These are phyloP conservation scores for Anthopleura xanthogrammica DNA, from an alignment of 92 coral and sea anemone genomes.

Conservation along the genomic window DNA sequence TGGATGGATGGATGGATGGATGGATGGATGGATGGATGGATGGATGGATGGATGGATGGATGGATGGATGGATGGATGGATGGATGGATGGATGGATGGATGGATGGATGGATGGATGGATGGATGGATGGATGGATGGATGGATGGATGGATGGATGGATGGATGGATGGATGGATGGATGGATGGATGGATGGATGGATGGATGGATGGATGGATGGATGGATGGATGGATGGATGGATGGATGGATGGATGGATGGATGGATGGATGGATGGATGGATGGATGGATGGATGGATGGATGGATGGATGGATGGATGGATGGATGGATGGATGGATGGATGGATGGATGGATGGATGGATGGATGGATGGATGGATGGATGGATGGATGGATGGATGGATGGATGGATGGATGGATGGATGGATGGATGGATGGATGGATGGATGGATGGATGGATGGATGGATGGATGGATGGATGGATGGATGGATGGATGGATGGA, in stretches of 20 bases:
- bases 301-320: too few relatives aligned
- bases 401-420: too few relatives aligned
- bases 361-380: too few relatives aligned
- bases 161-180: not conserved
- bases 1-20: not conserved
- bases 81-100: not conserved
- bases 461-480: not conserved
- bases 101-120: not conserved
- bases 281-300: not conserved
- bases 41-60: not conserved
- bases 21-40: not conserved
- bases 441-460: not conserved
- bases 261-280: not conserved
- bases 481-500: not conserved
- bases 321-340: too few relatives aligned
- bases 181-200: not conserved
- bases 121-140: not conserved
- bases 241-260: not conserved
- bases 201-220: not conserved
- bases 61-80: not conserved
- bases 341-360: too few relatives aligned
- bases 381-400: too few relatives aligned
- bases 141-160: not conserved
- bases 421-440: too few relatives aligned
- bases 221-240: not conserved